These are phyloP conservation scores for Saccostrea echinata DNA, from an alignment of 1,140 invertebrate species.

Conservation along the genomic window DNA sequence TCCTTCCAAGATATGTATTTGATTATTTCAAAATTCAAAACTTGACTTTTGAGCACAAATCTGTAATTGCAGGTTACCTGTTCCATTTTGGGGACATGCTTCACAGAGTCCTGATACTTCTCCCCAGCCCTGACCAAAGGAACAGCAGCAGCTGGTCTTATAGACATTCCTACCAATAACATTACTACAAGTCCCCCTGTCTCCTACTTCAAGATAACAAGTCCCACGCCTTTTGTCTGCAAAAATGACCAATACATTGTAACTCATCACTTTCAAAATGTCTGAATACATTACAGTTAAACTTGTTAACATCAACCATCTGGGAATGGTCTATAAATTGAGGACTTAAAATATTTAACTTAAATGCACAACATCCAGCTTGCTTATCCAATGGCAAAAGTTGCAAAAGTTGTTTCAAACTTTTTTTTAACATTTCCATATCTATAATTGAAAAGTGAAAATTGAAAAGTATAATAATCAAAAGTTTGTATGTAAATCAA, in stretches of 20 bases:
- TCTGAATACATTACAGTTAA: too few species aligned
- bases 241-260: conserved; percentile 10
- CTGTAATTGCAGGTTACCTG: conserved; percentile 51
- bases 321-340: too few species aligned
- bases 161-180: conserved; percentile 85
- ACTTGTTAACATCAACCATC: too few species aligned
- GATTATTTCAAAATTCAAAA: background rate
- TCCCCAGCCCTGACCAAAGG: conserved; percentile 91
- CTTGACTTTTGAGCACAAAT: background rate
- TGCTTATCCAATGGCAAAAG: too few species aligned
- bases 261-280: too few species aligned
- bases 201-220: conserved; percentile 86
- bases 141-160: conserved; percentile 92
- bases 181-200: conserved; percentile 79
- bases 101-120: conserved; percentile 85
- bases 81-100: conserved; percentile 84
- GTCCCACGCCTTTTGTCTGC: conserved; percentile 89
- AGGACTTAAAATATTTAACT: too few species aligned
- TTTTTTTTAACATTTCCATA: too few species aligned
- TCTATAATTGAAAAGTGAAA: too few species aligned
- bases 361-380: too few species aligned
- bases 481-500: too few species aligned
- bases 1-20: background rate
- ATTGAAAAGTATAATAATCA: too few species aligned
- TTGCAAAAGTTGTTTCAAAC: too few species aligned